Conservation (phyloP, 2,113 vertebrate species). For the Tringa solitaria region DNA sequence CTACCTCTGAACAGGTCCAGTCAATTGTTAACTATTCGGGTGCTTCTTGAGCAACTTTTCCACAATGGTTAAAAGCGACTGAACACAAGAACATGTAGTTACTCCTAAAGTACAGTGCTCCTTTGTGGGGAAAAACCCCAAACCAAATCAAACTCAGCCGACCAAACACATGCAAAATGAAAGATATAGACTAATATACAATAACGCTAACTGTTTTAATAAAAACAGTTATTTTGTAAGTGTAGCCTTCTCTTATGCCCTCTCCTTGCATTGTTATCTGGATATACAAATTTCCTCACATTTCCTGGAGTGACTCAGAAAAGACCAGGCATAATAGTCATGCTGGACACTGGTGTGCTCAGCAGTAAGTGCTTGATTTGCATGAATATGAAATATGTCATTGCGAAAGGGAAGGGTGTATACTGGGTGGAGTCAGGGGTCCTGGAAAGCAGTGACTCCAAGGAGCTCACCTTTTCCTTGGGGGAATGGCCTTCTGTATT, state of each 20-base stretch:
- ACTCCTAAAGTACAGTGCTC: neutral
- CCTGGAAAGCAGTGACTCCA: neutral
- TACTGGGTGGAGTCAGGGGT: rapidly evolving
- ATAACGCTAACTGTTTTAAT: neutral
- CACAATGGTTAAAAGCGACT: neutral
- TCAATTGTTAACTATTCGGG: neutral
- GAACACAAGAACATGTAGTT: neutral
- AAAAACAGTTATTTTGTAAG: neutral
- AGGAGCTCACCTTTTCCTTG: neutral
- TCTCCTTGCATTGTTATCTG: neutral
- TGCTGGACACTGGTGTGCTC: neutral
- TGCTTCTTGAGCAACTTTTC: neutral
- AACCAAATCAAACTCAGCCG: neutral
- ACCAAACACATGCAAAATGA: neutral
- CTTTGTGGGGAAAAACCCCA: neutral
- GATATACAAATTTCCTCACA: neutral
- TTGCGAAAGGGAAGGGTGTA: neutral
- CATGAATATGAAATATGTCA: neutral
- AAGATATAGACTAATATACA: neutral
- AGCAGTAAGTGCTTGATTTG: neutral
- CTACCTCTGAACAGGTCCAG: neutral
- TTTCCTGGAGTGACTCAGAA: neutral
- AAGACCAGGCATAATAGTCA: neutral
- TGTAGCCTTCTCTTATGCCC: neutral
- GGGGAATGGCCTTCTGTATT: neutral